These are phyloP conservation scores for Drosophila paranaensis DNA, from an alignment of 2,888 invertebrate species.

Conservation along the genomic window DNA sequence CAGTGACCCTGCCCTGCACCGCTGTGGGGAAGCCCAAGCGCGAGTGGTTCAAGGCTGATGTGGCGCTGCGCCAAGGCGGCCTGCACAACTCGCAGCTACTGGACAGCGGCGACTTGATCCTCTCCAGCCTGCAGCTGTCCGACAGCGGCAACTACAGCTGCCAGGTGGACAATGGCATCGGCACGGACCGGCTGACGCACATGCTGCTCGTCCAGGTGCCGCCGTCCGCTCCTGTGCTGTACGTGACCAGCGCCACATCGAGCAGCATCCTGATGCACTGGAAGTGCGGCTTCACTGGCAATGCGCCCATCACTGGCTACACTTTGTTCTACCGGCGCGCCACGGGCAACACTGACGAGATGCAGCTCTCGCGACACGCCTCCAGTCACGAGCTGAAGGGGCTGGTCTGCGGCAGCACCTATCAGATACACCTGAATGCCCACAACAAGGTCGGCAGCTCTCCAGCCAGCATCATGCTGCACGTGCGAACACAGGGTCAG, in stretches of 20 bases:
- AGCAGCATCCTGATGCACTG: slow-evolving; percentile 90
- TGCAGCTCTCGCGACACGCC: slow-evolving; percentile 88
- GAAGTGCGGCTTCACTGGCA: slow-evolving; percentile 90
- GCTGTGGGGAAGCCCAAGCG: slow-evolving; percentile 88
- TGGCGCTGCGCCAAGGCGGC: slow-evolving; percentile 86
- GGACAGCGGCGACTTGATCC: slow-evolving; percentile 88
- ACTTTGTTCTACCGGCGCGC: slow-evolving; percentile 88
- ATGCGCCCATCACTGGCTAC: slow-evolving; percentile 89
- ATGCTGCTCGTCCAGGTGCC: slow-evolving; percentile 90
- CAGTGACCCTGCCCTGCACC: slow-evolving; percentile 88
- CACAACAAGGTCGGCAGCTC: slow-evolving; percentile 90
- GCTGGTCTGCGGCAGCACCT: slow-evolving; percentile 89
- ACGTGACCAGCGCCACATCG: slow-evolving; percentile 91
- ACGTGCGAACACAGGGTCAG: slow-evolving; percentile 90
- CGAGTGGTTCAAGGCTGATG: slow-evolving; percentile 88
- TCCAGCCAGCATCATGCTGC: slow-evolving; percentile 88
- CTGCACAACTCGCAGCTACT: slow-evolving; percentile 87
- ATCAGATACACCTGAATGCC: slow-evolving; percentile 89
- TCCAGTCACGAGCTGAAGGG: slow-evolving; percentile 89
- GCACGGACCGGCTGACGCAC: slow-evolving; percentile 88
- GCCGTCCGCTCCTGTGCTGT: slow-evolving; percentile 90
- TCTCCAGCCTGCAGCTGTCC: slow-evolving; percentile 87
- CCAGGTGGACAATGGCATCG: slow-evolving; percentile 88
- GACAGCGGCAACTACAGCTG: slow-evolving; percentile 91
- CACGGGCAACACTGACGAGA: slow-evolving; percentile 88